Base-by-base conservation (phyloP, 2,113 vertebrate genomes). In the Ophthalmolycus amberensis region DNA sequence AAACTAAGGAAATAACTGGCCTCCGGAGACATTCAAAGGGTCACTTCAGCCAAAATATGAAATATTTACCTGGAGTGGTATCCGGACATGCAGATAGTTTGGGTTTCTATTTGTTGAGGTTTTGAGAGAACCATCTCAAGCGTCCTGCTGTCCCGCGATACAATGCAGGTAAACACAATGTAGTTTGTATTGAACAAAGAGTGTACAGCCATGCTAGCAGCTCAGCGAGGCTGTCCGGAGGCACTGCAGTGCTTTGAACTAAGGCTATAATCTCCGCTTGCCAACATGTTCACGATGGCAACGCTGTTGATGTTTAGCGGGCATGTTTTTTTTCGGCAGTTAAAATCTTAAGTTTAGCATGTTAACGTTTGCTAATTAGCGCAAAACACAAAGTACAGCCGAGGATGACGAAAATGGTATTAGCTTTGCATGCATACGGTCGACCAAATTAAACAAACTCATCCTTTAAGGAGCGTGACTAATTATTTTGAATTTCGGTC, bases 1-100 rank as follows among this genome's bases (percentile, higher is more conserved):
- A 48, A 38, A 72, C 59, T 5, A 12, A 75, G 14, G 42, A 22
- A 77, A 46, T 46, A 46, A 52, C 29, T 70, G 69, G 80, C 15
- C 15, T 68, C 71, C 66, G 32, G 14, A 54, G 16, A 56, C 3
- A n/a, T 62, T 75, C 62, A 42, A 71, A 77, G 48, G 76, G 65
- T 60, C 42, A 82, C 20, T 75, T 73, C 64, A 75, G 9, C 68
- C 44, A 9, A 58, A 15, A 18, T 6, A 48, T 68, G 29, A 54
- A 48, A 12, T 11, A 14, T 2, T 37, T 27, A 34, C 27, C 56
- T 32, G 8, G 32, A 2, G 38, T 18, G 18, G 14, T 44, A 27
- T 54, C 40, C 18, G 42, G 25, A 29, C 58, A 34, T 42, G 70
- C 25, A 38, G 40, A 52, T 6, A 77, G 48, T 10, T 50, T 76